phyloP scores from a whole-genome alignment of 2,888 invertebrate genomes.

The Chironomus tentans region DNA sequence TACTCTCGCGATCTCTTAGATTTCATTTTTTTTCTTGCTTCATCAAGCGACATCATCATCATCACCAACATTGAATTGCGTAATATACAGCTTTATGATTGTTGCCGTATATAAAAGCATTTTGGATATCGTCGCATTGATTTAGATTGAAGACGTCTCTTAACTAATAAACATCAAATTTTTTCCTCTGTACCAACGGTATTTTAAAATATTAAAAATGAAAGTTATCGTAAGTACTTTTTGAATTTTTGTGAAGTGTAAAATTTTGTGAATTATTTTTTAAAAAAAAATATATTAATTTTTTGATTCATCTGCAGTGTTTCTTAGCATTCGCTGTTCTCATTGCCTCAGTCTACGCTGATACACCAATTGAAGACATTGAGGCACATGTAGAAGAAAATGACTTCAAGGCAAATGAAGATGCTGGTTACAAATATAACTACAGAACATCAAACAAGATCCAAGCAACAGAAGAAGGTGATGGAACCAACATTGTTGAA shows the following conservation, averaged over 20 bases:
- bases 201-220: background rate
- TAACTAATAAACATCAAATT: constrained; percentile 2
- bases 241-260: background rate
- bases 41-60: background rate
- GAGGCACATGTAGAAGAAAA: constrained; percentile 15
- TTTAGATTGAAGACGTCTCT: constrained; percentile 13
- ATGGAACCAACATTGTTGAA: constrained; percentile 19
- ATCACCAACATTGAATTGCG: background rate
- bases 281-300: background rate
- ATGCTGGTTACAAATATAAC: constrained; percentile 2
- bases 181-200: background rate
- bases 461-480: constrained; percentile 15
- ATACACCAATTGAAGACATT: background rate
- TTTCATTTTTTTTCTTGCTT: background rate
- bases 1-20: background rate
- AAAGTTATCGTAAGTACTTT: background rate
- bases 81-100: background rate
- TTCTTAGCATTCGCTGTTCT: background rate
- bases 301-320: background rate
- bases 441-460: constrained; percentile 22
- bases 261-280: background rate
- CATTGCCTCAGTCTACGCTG: background rate
- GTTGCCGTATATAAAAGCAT: constrained; percentile 15
- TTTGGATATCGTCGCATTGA: background rate
- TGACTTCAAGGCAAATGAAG: constrained; percentile 7